A percentile compares a stretch with the other conserved stretches of the same genome.
Evolutionary conservation across 2,113 vertebrate genomes (phyloP).

Genomic region (Xiphorhynchus elegans): DNA sequence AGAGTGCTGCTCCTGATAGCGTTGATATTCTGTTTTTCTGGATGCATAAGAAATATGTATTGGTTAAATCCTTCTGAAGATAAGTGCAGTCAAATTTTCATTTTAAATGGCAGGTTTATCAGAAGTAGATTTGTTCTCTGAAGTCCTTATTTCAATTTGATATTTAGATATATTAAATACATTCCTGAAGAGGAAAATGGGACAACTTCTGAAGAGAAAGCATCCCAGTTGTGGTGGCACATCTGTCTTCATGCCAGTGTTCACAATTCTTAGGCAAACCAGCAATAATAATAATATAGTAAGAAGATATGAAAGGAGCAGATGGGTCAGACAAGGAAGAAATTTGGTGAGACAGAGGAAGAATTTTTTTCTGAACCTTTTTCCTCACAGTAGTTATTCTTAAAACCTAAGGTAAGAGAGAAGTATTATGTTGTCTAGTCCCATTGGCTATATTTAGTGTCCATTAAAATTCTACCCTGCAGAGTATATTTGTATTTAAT

Average conservation of each 20-base stretch:
- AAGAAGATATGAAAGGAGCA: neutral
- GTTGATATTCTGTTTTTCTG: neutral
- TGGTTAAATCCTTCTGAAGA: neutral
- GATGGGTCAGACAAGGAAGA: neutral
- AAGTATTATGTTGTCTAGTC: neutral
- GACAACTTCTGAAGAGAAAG: neutral
- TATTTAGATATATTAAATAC: neutral
- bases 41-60: neutral
- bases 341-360: neutral
- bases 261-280: neutral
- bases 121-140: neutral
- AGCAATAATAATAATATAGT: neutral
- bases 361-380: neutral
- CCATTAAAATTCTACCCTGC: neutral
- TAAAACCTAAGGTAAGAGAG: neutral
- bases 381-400: neutral
- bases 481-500: neutral
- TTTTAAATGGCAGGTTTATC: neutral
- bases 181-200: neutral
- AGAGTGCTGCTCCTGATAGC: neutral
- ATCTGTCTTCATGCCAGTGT: neutral
- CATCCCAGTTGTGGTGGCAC: neutral
- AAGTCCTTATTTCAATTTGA: neutral
- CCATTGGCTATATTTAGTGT: neutral
- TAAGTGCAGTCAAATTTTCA: neutral